These are phyloP conservation scores for Leucophenga montana DNA, from an alignment of 2,888 invertebrate genomes.

Conservation along the genomic window DNA sequence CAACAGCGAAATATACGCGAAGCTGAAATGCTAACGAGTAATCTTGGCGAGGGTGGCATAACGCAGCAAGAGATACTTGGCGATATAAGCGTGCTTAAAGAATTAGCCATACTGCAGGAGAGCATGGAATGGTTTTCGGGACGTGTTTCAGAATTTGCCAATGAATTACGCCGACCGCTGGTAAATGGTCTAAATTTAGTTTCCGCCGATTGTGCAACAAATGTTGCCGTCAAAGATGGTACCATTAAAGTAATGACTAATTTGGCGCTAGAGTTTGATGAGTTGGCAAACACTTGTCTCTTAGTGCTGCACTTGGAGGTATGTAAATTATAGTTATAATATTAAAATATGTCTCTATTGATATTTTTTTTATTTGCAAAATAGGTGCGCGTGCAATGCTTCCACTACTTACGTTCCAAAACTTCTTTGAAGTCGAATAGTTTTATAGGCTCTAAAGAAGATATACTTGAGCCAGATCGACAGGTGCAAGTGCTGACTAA, in stretches of 20 bases:
- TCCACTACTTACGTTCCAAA: slow-evolving; percentile 86
- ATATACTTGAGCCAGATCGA: slow-evolving; percentile 84
- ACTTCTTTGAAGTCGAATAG: slow-evolving; percentile 64
- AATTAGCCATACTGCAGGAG: slow-evolving; percentile 92
- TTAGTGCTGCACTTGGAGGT: slow-evolving; percentile 94
- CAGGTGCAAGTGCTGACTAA: slow-evolving; percentile 85
- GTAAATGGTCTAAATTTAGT: slow-evolving; percentile 67
- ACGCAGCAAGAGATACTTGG: slow-evolving; percentile 88
- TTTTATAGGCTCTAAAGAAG: slow-evolving; percentile 75
- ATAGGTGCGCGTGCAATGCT: slow-evolving; percentile 92
- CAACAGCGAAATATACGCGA: slow-evolving; percentile 87
- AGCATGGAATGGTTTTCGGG: slow-evolving; percentile 91
- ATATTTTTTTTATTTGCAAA: slow-evolving; percentile 63
- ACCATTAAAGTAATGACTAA: slow-evolving; percentile 79
- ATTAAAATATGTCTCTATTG: not conserved
- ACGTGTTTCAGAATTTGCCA: slow-evolving; percentile 78
- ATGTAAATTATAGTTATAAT: slow-evolving; percentile 28
- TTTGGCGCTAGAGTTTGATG: slow-evolving; percentile 87
- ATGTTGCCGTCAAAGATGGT: slow-evolving; percentile 74
- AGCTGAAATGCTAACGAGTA: slow-evolving; percentile 93
- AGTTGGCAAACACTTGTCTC: slow-evolving; percentile 91
- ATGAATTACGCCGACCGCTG: slow-evolving; percentile 76
- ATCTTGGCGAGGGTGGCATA: slow-evolving; percentile 90
- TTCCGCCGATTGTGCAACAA: slow-evolving; percentile 63
- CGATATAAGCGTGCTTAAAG: slow-evolving; percentile 86